Percentiles rank a stretch among this genome's conserved stretches.
Evolutionary conservation across 1,140 invertebrate genomes (phyloP).

Genomic region (Mamestra configurata): DNA sequence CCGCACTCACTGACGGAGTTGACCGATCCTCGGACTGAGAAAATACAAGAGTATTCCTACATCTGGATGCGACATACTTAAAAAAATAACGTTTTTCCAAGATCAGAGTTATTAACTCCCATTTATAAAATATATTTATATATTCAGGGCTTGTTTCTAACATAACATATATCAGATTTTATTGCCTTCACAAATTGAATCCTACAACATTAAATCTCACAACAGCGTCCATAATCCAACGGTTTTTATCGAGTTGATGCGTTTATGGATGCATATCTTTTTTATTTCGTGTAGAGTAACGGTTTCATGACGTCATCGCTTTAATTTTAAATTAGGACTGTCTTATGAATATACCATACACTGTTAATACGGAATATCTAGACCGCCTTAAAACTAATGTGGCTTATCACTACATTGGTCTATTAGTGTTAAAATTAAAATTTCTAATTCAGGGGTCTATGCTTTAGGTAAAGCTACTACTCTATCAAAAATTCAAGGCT

Average conservation of each 20-base stretch:
- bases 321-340: constrained; percentile 44
- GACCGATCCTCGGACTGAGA: constrained; percentile 82
- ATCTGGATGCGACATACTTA: no score
- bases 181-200: not conserved
- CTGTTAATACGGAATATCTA: constrained; percentile 12
- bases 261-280: constrained; percentile 52
- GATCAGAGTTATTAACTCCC: no score
- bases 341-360: not conserved
- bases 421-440: constrained; percentile 3
- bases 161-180: not conserved
- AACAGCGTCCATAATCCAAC: constrained; percentile 27
- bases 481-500: constrained; percentile 43
- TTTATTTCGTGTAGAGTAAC: constrained; percentile 31
- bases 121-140: no score
- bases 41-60: constrained; percentile 2
- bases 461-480: not conserved
- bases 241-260: constrained; percentile 51
- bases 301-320: constrained; percentile 39
- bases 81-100: no score
- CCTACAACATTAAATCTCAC: constrained; percentile 21
- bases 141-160: not conserved
- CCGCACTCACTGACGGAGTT: constrained; percentile 84
- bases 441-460: constrained; percentile 3
- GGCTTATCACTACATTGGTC: not conserved
- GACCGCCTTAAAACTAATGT: not conserved